These are phyloP conservation scores for Corapipo altera DNA, from an alignment of 2,113 vertebrate species.

Conservation along the genomic window DNA sequence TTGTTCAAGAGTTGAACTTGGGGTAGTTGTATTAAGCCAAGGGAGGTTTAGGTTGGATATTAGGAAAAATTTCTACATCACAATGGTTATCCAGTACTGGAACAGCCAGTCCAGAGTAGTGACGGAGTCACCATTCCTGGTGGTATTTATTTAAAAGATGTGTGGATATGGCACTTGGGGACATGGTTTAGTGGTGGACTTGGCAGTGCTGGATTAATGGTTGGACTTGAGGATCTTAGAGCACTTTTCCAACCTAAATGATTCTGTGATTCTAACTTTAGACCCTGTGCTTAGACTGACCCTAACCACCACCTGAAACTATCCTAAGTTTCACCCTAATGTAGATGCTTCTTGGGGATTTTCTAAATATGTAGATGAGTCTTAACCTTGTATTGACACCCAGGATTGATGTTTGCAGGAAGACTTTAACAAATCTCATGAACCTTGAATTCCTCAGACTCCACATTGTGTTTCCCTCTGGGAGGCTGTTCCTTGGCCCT, in stretches of 20 bases:
- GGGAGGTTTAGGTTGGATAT: not conserved
- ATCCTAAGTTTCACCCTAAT: not conserved
- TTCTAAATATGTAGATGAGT: not conserved
- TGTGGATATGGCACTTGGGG: no score
- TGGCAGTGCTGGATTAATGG: not conserved
- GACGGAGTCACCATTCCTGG: not conserved
- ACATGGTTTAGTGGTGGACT: not conserved
- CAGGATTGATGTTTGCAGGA: not conserved
- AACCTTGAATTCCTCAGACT: not conserved
- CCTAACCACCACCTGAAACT: not conserved
- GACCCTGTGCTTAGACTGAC: not conserved
- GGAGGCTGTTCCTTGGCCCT: not conserved
- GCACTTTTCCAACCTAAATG: not conserved
- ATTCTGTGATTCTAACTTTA: not conserved
- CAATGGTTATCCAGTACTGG: not conserved
- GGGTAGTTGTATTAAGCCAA: not conserved
- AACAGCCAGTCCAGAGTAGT: not conserved
- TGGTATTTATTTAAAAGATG: not conserved
- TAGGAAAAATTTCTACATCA: not conserved
- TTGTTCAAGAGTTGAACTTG: not conserved
- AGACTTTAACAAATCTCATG: not conserved
- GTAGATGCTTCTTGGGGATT: not conserved
- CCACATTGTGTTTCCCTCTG: fast-evolving
- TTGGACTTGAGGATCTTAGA: not conserved
- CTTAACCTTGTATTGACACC: not conserved